These are phyloP conservation scores for Stegastes partitus DNA, from an alignment of 2,113 vertebrate genomes.

Conservation along the genomic window DNA sequence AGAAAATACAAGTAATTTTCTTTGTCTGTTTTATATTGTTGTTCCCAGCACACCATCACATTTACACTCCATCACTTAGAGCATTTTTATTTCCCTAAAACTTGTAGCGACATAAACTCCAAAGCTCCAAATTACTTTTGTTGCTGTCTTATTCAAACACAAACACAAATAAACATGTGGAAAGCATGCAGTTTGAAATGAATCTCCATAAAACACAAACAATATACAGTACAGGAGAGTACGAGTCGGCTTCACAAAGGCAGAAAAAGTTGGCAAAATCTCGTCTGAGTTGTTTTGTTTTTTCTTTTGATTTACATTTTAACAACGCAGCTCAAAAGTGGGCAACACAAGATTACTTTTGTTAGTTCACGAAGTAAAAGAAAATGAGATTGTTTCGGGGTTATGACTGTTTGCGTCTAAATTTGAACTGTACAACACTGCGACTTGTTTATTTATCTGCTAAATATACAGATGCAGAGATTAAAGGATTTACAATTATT, in stretches of 20 bases:
- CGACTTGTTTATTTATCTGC: not conserved
- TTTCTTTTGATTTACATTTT: not conserved
- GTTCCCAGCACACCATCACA: slow-evolving; percentile 88
- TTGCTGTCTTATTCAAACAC: slow-evolving; percentile 74
- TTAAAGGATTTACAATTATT: not conserved
- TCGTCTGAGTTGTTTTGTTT: not conserved
- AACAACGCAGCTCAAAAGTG: slow-evolving; percentile 6
- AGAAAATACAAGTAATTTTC: slow-evolving; percentile 99
- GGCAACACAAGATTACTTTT: not conserved
- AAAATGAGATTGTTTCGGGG: not conserved
- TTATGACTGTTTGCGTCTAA: not conserved
- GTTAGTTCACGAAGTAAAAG: slow-evolving; percentile 7
- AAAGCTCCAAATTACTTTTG: slow-evolving; percentile 82
- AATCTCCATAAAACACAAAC: slow-evolving; percentile 65
- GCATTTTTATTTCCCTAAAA: slow-evolving; percentile 92
- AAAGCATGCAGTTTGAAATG: slow-evolving; percentile 58
- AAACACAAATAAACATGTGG: slow-evolving; percentile 71
- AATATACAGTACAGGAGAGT: not conserved
- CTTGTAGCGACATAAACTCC: slow-evolving; percentile 91
- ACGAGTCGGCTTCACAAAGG: slow-evolving; percentile 13
- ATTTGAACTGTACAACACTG: no score
- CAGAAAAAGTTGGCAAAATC: slow-evolving; percentile 5
- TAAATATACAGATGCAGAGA: not conserved
- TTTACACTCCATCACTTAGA: slow-evolving; percentile 92
- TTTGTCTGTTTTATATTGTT: slow-evolving; percentile 91